Evolutionary conservation across 2,113 vertebrate genomes (phyloP).

Genomic region (Trochalopteron elliotii): DNA sequence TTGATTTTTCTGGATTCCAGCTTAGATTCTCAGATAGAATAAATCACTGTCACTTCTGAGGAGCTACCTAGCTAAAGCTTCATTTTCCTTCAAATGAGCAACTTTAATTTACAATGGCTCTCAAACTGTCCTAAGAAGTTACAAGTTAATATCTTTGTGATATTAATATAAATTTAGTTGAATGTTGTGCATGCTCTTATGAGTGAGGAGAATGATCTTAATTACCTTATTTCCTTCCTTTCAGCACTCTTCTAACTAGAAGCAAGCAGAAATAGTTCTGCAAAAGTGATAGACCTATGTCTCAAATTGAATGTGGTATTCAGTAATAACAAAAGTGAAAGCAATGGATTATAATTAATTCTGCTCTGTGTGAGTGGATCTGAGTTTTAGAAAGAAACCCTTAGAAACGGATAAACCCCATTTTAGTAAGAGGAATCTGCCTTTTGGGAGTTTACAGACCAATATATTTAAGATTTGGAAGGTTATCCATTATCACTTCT

Average conservation of each 20-base stretch:
- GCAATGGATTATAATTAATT: background rate
- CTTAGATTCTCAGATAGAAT: background rate
- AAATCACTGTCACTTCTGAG: background rate
- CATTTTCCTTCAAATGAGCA: background rate
- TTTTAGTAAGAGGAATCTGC: background rate
- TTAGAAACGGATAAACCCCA: background rate
- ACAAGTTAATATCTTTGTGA: background rate
- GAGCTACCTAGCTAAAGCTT: background rate
- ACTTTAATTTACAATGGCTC: background rate
- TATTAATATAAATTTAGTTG: background rate
- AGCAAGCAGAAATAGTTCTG: background rate
- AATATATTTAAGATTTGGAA: background rate
- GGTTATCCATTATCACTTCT: background rate
- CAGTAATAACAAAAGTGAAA: background rate
- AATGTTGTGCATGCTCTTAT: background rate
- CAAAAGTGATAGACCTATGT: background rate
- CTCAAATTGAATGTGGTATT: background rate
- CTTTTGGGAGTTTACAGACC: background rate
- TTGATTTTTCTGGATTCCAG: background rate
- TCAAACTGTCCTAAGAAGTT: background rate
- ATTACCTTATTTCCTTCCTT: background rate
- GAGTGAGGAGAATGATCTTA: background rate
- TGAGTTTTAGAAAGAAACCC: background rate
- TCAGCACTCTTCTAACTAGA: background rate
- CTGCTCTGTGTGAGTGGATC: background rate